Evolutionary conservation across 2,797 vertebrate genomes (phyloP), one percentile per base, ranked within the genome.

Genomic region (Fundulus diaphanus): DNA sequence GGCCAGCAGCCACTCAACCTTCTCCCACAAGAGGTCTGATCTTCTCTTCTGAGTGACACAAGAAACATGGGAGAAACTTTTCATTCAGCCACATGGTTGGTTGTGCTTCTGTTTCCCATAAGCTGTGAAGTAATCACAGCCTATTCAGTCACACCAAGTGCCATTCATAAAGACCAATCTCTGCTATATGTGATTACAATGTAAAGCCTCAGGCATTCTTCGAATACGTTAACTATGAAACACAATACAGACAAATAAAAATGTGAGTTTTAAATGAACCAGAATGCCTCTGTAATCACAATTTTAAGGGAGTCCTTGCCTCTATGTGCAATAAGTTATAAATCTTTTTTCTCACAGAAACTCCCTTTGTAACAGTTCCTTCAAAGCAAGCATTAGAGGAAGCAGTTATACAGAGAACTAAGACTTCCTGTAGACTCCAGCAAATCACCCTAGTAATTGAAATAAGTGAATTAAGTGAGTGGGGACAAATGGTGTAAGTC

Each of bases 1-100:
- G 89, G 90, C 90, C 92, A 94, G 93, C 82, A 84, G 75, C 82
- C 87, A 89, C 83, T 88, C 91, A 89, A 88, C 87, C 91, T 81
- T 87, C 85, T 92, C 84, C 81, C 86, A 91, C 89, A 79, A 90
- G 90, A 90, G 87, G 85, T 85, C 88, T 78, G 82, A 81, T 82
- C 85, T 87, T 86, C 88, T 91, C 87, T 72, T 85, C 85, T 77
- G 86, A 84, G 81, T 87, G 82, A 89, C 88, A 82, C 37, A 82
- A 89, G 86, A 85, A 89, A 86, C 75, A 79, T 73, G 54, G 72
- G 76, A 76, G 57, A 72, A 72, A 72, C 77, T 78, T 87, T 63
- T 86, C 81, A 83, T 78, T 86, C 78, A 81, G 68, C 65, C 24
- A 68, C 37, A 59, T 70, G 65, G 72, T 46, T 31, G 68, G 68